Evolutionary conservation across 2,888 invertebrate genomes (phyloP).

Genomic region (Ariolimax columbianus): DNA sequence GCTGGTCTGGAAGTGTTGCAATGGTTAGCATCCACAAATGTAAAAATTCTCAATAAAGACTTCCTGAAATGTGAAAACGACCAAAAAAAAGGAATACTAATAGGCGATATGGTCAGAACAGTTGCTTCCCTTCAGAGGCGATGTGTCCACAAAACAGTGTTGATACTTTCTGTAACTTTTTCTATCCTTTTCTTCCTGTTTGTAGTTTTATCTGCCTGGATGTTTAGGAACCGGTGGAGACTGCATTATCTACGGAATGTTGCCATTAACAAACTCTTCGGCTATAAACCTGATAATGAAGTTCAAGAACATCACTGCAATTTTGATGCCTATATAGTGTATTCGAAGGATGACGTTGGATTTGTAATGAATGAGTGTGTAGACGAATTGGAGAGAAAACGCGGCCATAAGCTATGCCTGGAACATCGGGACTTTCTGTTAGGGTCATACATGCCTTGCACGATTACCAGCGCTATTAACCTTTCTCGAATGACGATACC

Average conservation of each 20-base stretch:
- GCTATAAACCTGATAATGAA: background rate
- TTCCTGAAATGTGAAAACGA: slow-evolving; percentile 15
- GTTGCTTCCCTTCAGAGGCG: background rate
- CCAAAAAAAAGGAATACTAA: background rate
- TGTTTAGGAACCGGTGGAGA: slow-evolving; percentile 34
- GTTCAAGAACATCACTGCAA: background rate
- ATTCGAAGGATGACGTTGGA: slow-evolving; percentile 4
- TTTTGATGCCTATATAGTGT: slow-evolving; percentile 47
- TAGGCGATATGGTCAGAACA: slow-evolving; percentile 4
- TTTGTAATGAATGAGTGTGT: slow-evolving; percentile 37
- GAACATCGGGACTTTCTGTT: slow-evolving; percentile 45
- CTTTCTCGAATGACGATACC: slow-evolving; percentile 40
- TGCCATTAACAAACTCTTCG: background rate
- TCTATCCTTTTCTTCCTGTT: background rate
- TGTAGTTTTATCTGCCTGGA: background rate
- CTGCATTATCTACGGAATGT: slow-evolving; percentile 34
- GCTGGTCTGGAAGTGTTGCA: slow-evolving; percentile 17
- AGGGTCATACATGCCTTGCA: slow-evolving; percentile 39
- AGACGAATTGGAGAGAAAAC: slow-evolving; percentile 35
- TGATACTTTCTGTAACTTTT: slow-evolving; percentile 9
- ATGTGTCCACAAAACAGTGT: background rate
- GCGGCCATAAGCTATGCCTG: slow-evolving; percentile 42
- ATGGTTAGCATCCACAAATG: slow-evolving; percentile 32
- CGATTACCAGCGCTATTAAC: slow-evolving; percentile 37
- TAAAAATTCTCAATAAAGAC: slow-evolving; percentile 14